Evolutionary conservation across 2,888 invertebrate species (phyloP).

Genomic region (Gortyna flavago): DNA sequence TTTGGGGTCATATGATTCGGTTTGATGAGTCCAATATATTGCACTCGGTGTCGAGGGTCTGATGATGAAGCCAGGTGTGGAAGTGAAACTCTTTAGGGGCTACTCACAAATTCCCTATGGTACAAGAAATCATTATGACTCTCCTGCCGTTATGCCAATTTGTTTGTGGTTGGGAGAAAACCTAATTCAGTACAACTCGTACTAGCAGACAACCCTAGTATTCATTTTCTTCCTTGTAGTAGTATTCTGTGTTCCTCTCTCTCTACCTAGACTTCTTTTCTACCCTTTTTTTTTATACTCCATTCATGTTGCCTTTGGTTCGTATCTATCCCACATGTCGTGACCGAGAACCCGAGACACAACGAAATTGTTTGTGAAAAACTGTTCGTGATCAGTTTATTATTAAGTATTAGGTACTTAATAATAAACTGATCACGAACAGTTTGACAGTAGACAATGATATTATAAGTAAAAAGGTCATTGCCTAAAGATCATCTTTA

Average conservation of each 20-base stretch:
- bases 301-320: not conserved
- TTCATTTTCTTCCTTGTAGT: not conserved
- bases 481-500: not conserved
- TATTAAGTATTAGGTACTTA: not conserved
- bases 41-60: too few species aligned
- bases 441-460: too few species aligned
- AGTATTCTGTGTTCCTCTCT: too few species aligned
- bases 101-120: too few species aligned
- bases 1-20: too few species aligned
- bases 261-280: too few species aligned
- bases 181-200: not conserved
- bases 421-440: too few species aligned
- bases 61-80: too few species aligned
- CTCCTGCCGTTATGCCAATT: not conserved
- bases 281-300: not conserved
- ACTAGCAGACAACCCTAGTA: not conserved
- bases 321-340: not conserved
- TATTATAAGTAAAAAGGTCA: too few species aligned
- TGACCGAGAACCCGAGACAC: not conserved
- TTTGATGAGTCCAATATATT: too few species aligned
- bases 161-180: not conserved
- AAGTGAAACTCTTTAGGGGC: too few species aligned
- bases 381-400: conserved; percentile 17
- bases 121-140: too few species aligned
- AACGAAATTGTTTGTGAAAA: conserved; percentile 6